phyloP scores from a whole-genome alignment of 2,888 invertebrate species.

The Gisinianus flammeolus region DNA sequence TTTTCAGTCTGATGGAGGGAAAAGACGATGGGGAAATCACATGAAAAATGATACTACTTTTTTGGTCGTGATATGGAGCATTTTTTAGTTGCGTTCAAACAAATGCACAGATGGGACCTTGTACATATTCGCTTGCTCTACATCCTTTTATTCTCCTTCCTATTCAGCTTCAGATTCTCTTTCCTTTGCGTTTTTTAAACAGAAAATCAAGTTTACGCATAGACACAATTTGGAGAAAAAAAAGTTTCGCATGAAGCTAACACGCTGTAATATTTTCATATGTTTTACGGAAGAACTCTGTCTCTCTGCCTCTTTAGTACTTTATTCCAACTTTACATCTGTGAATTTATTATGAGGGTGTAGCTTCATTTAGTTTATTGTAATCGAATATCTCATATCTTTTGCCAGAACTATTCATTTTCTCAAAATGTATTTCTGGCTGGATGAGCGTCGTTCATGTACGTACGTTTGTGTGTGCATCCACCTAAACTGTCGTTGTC shows the following conservation, averaged over 20 bases:
- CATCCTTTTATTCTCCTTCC: background rate
- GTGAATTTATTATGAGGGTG: constrained; percentile 9
- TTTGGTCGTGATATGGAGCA: constrained; percentile 4
- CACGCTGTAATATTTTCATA: background rate
- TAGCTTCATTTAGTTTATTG: constrained; percentile 23
- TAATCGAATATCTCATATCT: constrained; percentile 14
- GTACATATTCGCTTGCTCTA: background rate
- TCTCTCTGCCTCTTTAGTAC: too few species aligned
- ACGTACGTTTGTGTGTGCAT: too few species aligned
- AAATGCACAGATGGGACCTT: too few species aligned
- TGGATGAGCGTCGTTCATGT: too few species aligned
- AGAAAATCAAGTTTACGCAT: constrained; percentile 14
- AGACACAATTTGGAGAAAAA: constrained; percentile 9
- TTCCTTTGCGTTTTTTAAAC: background rate
- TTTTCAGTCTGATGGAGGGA: constrained; percentile 19
- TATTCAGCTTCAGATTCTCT: background rate
- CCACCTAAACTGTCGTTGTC: too few species aligned
- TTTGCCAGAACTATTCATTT: background rate
- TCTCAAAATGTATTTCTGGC: background rate
- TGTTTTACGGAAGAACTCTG: too few species aligned
- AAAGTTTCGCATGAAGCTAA: constrained; percentile 7
- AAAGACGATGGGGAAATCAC: constrained; percentile 30
- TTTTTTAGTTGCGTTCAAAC: constrained; percentile 25
- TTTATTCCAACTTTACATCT: too few species aligned
- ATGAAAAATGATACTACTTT: constrained; percentile 41